A percentile compares a stretch with the other conserved stretches of the same genome.
Conservation (phyloP, 2,888 invertebrate genomes). For the Napeogenes inachia region DNA sequence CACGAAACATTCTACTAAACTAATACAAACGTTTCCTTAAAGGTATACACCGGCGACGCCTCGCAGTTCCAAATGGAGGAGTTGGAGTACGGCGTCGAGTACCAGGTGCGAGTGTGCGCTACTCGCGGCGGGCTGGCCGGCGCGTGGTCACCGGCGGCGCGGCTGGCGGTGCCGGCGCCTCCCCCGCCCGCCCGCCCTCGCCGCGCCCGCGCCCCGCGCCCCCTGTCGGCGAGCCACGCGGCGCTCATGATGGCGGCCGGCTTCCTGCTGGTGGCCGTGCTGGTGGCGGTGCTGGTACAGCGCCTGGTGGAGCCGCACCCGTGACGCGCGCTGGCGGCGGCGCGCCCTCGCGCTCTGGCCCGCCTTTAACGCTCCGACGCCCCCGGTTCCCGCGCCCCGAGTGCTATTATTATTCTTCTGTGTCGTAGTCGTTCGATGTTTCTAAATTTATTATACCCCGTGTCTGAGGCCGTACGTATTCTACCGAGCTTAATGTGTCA, state of each 20-base stretch:
- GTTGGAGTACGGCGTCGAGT: constrained; percentile 85
- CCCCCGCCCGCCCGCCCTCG: constrained; percentile 79
- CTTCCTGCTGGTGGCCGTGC: constrained; percentile 79
- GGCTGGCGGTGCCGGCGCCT: constrained; percentile 66
- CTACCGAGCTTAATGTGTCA: constrained; percentile 2
- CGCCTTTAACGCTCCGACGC: constrained; percentile 40
- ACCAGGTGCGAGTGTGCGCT: constrained; percentile 87
- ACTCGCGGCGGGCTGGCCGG: constrained; percentile 83
- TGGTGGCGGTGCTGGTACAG: constrained; percentile 80
- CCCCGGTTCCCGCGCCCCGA: constrained; percentile 17
- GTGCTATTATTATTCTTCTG: constrained; percentile 20
- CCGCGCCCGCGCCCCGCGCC: constrained; percentile 75
- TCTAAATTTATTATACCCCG: not conserved
- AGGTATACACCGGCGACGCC: constrained; percentile 83
- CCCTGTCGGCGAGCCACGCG: constrained; percentile 78
- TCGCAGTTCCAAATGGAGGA: constrained; percentile 80
- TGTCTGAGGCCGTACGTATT: constrained; percentile 6
- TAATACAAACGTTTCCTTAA: constrained; percentile 20
- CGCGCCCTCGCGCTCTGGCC: constrained; percentile 60
- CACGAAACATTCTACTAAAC: not conserved
- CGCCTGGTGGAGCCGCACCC: constrained; percentile 70
- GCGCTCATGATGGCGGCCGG: constrained; percentile 79
- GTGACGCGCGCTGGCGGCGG: constrained; percentile 67
- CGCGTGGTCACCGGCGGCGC: constrained; percentile 82
- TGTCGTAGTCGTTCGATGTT: constrained; percentile 16